Conservation (phyloP, 2,113 vertebrate genomes). For the Mohoua ochrocephala region DNA sequence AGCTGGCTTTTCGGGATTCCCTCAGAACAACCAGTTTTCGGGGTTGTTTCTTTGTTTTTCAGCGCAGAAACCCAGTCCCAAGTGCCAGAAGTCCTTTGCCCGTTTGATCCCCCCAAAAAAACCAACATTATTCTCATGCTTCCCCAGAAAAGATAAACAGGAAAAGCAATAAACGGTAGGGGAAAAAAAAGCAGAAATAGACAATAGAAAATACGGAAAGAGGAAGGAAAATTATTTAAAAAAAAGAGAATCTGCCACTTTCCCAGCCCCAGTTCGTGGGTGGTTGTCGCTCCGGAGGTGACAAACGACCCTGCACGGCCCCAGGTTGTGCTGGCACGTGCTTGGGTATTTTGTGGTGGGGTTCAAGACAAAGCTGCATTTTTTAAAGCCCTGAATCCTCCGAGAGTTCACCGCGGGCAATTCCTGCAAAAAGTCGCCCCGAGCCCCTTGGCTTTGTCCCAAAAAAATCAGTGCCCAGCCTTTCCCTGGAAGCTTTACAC, state of each 20-base stretch:
- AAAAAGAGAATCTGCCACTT: background rate
- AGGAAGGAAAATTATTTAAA: background rate
- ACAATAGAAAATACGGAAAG: background rate
- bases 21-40: background rate
- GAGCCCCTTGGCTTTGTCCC: background rate
- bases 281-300: background rate
- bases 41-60: background rate
- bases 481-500: background rate
- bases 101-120: background rate
- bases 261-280: too few relatives aligned
- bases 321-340: background rate
- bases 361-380: background rate
- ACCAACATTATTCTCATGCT: rapidly evolving
- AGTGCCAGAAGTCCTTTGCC: background rate
- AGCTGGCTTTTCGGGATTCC: background rate
- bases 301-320: background rate
- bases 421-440: background rate
- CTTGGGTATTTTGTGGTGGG: background rate
- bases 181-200: background rate
- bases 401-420: background rate
- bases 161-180: background rate
- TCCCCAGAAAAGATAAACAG: background rate
- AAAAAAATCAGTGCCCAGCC: background rate
- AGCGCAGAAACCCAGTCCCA: background rate
- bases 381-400: background rate